Evolutionary conservation across 2,797 vertebrate species (phyloP), one percentile per base, ranked within the genome.

Genomic region (Gymnocypris eckloni): DNA sequence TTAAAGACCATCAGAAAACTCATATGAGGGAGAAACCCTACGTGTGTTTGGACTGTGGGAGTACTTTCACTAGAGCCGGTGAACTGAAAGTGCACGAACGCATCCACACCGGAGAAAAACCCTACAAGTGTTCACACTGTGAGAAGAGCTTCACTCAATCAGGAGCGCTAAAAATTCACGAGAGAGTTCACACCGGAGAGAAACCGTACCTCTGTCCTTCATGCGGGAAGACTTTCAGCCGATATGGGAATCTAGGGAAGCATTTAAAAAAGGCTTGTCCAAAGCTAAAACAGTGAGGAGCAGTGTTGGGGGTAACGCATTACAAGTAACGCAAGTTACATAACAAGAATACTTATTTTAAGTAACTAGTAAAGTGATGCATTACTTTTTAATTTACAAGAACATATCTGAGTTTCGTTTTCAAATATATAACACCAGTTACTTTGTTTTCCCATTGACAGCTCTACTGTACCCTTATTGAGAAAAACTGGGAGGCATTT

Each of bases 121-220:
- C 73, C 3, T 77, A 77, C 73, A 56, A 54, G 28, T 77, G 73
- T 4, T 77, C 73, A 0, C 73, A 56, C 20, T 77, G 73, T 54
- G 73, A 77, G 2, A 77, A 77, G 73, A 77, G 73, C 52, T 77
- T 77, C 5, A 77, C 73, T 54, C 73, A 76, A 1, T 77, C 73
- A 4, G 73, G 73, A 77, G 73, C 73, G 1, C 11, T 77, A 6
- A 77, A 77, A 54, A 39, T 77, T 22, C 73, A 77, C 1, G 73
- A 77, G 11, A 11, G 73, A 39, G 73, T 77, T 33, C 73, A 77
- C 18, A 77, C 73, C 1, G 73, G 73, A 39, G 73, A 76, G 11
- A 77, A 77, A 33, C 73, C 73, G 18, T 77, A 77, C 22, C 76
- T 78, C 76, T 78, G 76, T 54, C 76, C 76, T 9, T 59, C 76